A percentile compares a stretch with the other conserved stretches of the same genome.
These are phyloP conservation scores for Mesaphorura yosii DNA, from an alignment of 1,140 invertebrate genomes.

Conservation along the genomic window DNA sequence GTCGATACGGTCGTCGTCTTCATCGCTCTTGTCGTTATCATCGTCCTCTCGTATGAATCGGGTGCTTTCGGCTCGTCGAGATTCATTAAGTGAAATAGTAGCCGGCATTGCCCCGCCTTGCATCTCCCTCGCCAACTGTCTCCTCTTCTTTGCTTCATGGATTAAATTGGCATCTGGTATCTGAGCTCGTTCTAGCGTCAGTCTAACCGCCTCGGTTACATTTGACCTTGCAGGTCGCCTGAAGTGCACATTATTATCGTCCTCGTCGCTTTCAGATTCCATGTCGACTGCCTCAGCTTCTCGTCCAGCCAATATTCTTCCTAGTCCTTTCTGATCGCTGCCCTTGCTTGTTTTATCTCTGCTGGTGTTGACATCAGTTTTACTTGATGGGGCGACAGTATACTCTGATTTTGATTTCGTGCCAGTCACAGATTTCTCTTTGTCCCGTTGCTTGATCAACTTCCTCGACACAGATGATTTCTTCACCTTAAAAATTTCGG, in stretches of 20 bases:
- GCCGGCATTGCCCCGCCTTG: conserved; percentile 45
- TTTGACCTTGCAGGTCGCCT: conserved; percentile 17
- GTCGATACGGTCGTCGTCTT: conserved; percentile 60
- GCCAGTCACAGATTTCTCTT: conserved; percentile 62
- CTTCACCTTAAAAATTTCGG: conserved; percentile 84
- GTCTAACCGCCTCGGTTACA: conserved; percentile 28
- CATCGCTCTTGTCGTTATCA: conserved; percentile 70
- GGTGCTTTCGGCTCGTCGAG: conserved; percentile 39
- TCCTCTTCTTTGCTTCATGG: conserved; percentile 80
- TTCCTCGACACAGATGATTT: conserved; percentile 87
- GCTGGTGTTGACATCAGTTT: not conserved
- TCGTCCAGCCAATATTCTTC: conserved; percentile 57
- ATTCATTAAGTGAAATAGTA: conserved; percentile 48
- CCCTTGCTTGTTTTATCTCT: not conserved
- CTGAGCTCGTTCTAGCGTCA: conserved; percentile 51
- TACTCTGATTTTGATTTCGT: conserved; percentile 37
- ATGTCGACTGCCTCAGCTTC: conserved; percentile 66
- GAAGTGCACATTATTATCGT: conserved; percentile 31
- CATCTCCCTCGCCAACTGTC: conserved; percentile 72
- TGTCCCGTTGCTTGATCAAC: conserved; percentile 72
- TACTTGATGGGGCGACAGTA: conserved; percentile 38
- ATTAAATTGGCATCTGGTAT: conserved; percentile 95
- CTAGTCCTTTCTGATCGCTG: conserved; percentile 3
- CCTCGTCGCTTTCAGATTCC: conserved; percentile 54
- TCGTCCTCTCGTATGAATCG: conserved; percentile 73